Evolutionary conservation across 2,113 vertebrate species (phyloP), one percentile per base, ranked within the genome.

Genomic region (Notechis scutatus): DNA sequence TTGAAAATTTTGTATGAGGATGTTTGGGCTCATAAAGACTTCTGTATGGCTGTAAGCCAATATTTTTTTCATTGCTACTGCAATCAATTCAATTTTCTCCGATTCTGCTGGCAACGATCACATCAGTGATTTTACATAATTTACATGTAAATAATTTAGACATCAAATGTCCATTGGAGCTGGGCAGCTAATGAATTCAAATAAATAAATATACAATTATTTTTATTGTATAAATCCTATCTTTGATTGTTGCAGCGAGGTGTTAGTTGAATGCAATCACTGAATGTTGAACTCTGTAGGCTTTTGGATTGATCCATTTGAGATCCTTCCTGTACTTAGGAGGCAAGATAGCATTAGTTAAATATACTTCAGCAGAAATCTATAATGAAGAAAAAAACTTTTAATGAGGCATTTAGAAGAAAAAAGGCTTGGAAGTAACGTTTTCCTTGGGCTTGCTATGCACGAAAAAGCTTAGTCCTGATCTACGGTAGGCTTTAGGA

Each of bases 371-470:
- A 42, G 74, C 18, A 81, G 74, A 81, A 81, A 39, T 39, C 74
- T 39, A 42, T 81, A 39, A 81, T 81, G 18, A 18, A 18, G 7
- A 10, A 42, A 81, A 20, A 20, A 42, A 9, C 8, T 18, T 39
- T 64, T 29, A 11, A 0, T 21, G 1, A 14, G 0, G 2, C 0
- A 5, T 2, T 52, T 7, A 5, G 10, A 91, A 4, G 61, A 4
- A 0, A 74, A 34, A 88, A 4, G 39, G 29, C 12, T 74, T 74
- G 20, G 64, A 47, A 9, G 47, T 8, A 26, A 34, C 23, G 2
- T 56, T 55, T 88, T 56, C 11, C 18, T 6, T 47, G 8, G 29
- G 11, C 5, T 91, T 26, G 39, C 29, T 45, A 9, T 64, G 24
- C 12, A 92, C 20, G 12, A 90, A 4, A 0, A 0, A 3, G 1